Base-by-base conservation (phyloP, 35 echinoderm and acorn worm genomes). In the Eucidaris tribuloides region DNA sequence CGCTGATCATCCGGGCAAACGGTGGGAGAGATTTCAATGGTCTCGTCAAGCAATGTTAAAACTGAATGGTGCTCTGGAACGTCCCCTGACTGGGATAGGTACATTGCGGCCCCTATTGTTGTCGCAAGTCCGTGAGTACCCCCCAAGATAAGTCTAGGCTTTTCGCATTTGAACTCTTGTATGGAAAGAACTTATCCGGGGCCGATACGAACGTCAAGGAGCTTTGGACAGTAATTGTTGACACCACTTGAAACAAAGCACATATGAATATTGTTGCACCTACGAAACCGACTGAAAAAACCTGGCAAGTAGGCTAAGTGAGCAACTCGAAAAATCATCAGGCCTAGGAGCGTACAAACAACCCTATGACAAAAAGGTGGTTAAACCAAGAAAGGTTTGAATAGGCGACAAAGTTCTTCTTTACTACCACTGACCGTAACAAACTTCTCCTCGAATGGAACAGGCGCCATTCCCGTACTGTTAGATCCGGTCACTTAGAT, bases 151-250 rank as follows among this genome's bases (percentile, higher is more conserved):
- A 54, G 39, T 7, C 84, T 79, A 0, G 80, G 84, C 25, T 91
- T 90, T 41, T 85, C 82, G 17, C 83, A 17, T 90, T 96, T 46
- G 88, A 96, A 29, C 62, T 91, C n/a, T 32, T 96, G 6, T 96
- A 87, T 42, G 88, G 83, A 24, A 84, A 81, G 27, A 58, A 50
- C n/a, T 80, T 89, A 27, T 31, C 81, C 46, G 86, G 86, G 25
- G 81, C 91, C 29, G 44, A 89, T 34, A 33, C 45, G 41, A 84
- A 89, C 14, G 56, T 94, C 7, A 80, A 89, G 62, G 91, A 89
- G 44, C 39, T 88, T 15, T 92, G 90, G 90, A 81, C 81, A 27
- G 80, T 64, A 20, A 33, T 49, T 36, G 42, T 46, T 33, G 38
- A 42, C 22, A 58, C 76, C n/a, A 14, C 78, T 20, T 38, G 83